phyloP scores from a whole-genome alignment of 2,797 vertebrate genomes.

The Eutrigla gurnardus region DNA sequence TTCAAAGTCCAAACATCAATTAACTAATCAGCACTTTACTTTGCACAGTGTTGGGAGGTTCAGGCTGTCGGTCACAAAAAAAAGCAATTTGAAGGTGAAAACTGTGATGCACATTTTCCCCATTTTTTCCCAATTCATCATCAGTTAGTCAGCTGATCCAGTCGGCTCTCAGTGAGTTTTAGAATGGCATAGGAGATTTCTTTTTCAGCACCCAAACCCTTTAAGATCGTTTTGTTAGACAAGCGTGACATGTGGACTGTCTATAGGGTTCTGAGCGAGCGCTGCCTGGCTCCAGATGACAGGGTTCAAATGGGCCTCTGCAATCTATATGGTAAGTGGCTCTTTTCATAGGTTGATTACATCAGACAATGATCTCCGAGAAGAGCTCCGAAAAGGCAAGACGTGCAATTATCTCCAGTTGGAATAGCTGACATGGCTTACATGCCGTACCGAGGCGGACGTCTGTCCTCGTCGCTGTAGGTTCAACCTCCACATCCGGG shows the following conservation, averaged over 20 bases:
- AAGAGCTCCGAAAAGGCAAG: constrained; percentile 7
- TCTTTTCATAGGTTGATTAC: constrained; percentile 43
- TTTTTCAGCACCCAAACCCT: not conserved
- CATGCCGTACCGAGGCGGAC: not conserved
- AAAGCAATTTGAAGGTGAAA: not conserved
- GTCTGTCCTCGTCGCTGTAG: not conserved
- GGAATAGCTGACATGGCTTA: constrained; percentile 21
- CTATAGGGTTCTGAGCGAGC: not conserved
- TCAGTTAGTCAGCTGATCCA: not conserved
- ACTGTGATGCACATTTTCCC: not conserved
- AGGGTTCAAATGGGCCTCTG: constrained; percentile 18
- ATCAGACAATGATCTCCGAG: constrained; percentile 33
- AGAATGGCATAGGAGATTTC: not conserved
- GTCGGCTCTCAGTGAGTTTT: not conserved
- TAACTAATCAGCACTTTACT: not conserved
- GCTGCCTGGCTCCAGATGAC: not conserved
- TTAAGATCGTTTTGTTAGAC: not conserved
- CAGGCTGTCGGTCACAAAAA: not conserved
- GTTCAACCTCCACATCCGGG: not conserved
- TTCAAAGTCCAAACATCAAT: too few species aligned
- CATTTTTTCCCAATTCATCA: not conserved
- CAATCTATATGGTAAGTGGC: constrained; percentile 54
- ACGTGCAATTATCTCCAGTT: constrained; percentile 40
- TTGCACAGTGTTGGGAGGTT: not conserved
- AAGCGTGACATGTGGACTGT: not conserved